Conservation (phyloP, 2,113 vertebrate species). For the Gymnarchus niloticus region DNA sequence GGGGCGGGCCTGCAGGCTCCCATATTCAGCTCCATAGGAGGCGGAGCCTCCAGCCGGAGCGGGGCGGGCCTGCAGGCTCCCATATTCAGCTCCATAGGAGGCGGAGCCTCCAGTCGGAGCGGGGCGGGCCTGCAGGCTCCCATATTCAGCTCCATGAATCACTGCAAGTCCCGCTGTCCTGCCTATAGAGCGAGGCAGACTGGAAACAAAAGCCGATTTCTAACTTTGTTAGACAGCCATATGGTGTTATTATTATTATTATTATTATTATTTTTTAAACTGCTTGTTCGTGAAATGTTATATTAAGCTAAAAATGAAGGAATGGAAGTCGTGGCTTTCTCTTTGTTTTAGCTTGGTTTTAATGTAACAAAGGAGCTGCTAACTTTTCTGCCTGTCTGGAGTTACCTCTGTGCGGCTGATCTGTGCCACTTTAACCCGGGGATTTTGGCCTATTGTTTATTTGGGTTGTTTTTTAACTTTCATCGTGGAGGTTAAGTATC, state of each 20-base stretch:
- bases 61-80: too few species aligned
- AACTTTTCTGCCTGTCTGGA: not conserved
- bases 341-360: not conserved
- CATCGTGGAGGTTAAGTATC: not conserved
- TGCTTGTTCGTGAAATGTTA: not conserved
- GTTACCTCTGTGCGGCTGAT: not conserved
- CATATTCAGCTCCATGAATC: not conserved
- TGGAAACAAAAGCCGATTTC: not conserved
- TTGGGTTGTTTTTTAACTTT: not conserved
- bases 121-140: not conserved
- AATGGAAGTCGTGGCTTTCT: not conserved
- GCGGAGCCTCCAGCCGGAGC: too few species aligned
- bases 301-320: not conserved
- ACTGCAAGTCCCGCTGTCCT: not conserved
- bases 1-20: too few species aligned
- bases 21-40: too few species aligned
- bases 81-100: too few species aligned
- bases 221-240: not conserved
- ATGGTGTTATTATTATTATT: not conserved
- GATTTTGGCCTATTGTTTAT: constrained; percentile 13
- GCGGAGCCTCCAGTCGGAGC: not conserved
- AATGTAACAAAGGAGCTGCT: not conserved
- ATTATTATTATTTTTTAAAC: too few species aligned
- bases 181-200: not conserved
- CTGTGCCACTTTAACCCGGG: constrained; percentile 7